These are phyloP conservation scores for Phlogophora meticulosa DNA, from an alignment of 2,888 invertebrate genomes.

Conservation along the genomic window DNA sequence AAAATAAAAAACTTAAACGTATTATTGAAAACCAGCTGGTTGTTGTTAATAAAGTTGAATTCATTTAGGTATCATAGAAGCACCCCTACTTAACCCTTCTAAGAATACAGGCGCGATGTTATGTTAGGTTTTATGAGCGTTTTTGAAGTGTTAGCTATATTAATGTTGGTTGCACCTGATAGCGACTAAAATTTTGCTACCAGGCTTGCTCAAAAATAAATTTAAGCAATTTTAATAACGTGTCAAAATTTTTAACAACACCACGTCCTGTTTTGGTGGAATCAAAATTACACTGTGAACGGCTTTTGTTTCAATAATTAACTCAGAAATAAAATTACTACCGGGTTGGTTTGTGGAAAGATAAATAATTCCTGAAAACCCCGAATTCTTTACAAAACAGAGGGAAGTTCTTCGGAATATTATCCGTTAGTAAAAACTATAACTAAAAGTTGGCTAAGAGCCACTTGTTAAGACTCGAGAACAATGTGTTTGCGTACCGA, in stretches of 20 bases:
- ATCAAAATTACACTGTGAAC: background rate
- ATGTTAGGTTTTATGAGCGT: too few relatives aligned
- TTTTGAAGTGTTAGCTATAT: background rate
- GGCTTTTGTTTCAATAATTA: background rate
- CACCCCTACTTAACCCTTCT: too few relatives aligned
- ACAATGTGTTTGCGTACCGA: conserved; percentile 67
- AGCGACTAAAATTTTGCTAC: background rate
- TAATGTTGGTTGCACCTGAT: background rate
- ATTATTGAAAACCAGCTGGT: too few relatives aligned
- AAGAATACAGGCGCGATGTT: too few relatives aligned
- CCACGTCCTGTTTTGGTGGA: background rate
- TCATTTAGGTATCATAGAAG: too few relatives aligned
- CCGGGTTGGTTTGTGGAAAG: background rate
- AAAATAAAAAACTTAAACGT: too few relatives aligned
- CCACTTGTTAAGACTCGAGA: conserved; percentile 68
- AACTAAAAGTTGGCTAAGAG: conserved; percentile 62
- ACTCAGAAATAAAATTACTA: background rate
- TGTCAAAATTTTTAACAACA: background rate
- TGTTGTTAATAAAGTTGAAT: too few relatives aligned
- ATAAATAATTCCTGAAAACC: background rate
- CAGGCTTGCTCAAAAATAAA: background rate
- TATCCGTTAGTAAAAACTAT: conserved; percentile 61
- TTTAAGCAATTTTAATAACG: background rate
- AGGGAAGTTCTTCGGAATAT: conserved; percentile 30
- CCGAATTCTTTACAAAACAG: conserved; percentile 4